These are phyloP conservation scores for Papilio glaucus DNA, from an alignment of 1,140 invertebrate species.

Conservation along the genomic window DNA sequence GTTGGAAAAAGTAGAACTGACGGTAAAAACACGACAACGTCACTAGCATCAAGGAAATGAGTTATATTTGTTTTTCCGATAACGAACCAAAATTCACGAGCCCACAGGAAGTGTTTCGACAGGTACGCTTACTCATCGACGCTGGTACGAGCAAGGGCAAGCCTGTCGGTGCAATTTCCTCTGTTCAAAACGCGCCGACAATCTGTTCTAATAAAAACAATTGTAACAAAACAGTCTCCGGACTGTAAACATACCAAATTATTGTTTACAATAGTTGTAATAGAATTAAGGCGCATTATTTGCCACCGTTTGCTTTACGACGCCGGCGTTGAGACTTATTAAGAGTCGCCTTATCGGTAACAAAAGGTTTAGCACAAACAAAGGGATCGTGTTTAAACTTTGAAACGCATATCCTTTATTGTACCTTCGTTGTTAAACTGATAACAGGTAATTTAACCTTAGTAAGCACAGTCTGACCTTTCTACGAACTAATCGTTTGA, in stretches of 20 bases:
- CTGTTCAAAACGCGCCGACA: slow-evolving; percentile 49
- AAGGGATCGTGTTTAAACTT: slow-evolving; percentile 35
- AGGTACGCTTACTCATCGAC: slow-evolving; percentile 31
- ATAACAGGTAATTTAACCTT: slow-evolving; percentile 33
- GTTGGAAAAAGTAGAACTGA: background rate
- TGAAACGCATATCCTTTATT: slow-evolving; percentile 6
- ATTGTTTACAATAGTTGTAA: slow-evolving; percentile 60
- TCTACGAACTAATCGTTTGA: background rate
- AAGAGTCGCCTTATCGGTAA: slow-evolving; percentile 40
- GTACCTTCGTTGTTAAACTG: slow-evolving; percentile 21
- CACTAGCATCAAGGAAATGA: background rate
- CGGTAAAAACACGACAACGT: background rate
- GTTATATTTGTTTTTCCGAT: background rate
- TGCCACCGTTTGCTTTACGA: slow-evolving; percentile 63
- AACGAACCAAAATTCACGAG: slow-evolving; percentile 16
- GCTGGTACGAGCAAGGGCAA: background rate
- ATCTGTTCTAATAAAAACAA: slow-evolving; percentile 43
- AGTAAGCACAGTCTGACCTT: slow-evolving; percentile 30
- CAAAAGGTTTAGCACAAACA: slow-evolving; percentile 35
- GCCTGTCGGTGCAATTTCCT: slow-evolving; percentile 43
- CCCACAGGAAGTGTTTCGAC: slow-evolving; percentile 24
- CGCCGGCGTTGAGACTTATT: slow-evolving; percentile 45
- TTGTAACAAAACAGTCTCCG: slow-evolving; percentile 46
- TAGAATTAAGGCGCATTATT: slow-evolving; percentile 57
- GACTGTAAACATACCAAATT: slow-evolving; percentile 54